Evolutionary conservation across 2,888 invertebrate genomes (phyloP), one percentile per base, ranked within the genome.

Genomic region (Caenorhabditis wallacei): DNA sequence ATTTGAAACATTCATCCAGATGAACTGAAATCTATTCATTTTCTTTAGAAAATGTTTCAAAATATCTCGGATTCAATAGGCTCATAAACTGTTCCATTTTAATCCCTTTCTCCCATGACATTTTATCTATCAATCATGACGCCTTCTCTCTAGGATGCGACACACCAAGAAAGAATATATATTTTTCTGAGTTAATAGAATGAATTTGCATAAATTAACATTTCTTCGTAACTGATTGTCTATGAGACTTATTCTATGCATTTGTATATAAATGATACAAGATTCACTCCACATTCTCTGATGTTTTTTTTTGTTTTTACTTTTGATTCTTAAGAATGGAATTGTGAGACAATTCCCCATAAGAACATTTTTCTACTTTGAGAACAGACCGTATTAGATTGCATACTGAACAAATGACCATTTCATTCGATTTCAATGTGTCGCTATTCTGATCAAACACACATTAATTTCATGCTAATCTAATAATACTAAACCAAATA

Each of bases 201-300:
- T 70, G 18, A 57, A 70, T 70, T 70, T 48, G 59, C 70, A 70
- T 70, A 48, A 70, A 57, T 70, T 57, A 57, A 8, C 48, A 48
- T 70, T 46, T 69, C 18, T 11, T 8, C 35, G 18, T 35, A 22
- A 35, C 66, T 53, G 35, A 51, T 66, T 51, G 13, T 18, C 35
- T 26, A 16, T 22, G 26, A 20, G 20, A 51, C n/a, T 20, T 16
- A 22, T 51, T 51, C 20, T n/a, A 26, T 51, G 51, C 11, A 11
- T 40, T 5, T 40, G 40, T 16, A 40, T 40, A 10, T 10, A 40
- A 16, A 40, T 2, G 40, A 40, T 16, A 11, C 16, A 53, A 20
- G 30, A 18, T 35, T 40, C 4, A 13, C 11, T 10, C 10, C n/a
- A n/a, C n/a, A 16, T 54, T 24, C 54, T 26, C 5, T 54, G 18